Conservation (phyloP, 1,140 invertebrate species). For the Plodia interpunctella region DNA sequence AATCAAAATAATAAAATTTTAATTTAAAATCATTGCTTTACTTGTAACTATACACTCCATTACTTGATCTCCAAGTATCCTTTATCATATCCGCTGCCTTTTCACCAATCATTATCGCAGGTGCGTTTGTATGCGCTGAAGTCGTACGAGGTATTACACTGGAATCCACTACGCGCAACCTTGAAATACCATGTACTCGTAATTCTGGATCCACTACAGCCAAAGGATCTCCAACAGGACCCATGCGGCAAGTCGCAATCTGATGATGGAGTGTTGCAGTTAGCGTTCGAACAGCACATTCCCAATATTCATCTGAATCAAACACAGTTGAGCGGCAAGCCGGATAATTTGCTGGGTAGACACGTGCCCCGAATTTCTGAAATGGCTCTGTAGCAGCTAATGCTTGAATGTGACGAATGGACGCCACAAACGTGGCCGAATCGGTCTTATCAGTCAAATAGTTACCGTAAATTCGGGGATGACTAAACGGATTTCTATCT, state of each 20-base stretch:
- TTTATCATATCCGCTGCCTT: conserved; percentile 74
- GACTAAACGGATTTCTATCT: conserved; percentile 78
- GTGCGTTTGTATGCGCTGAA: conserved; percentile 76
- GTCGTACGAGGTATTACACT: conserved; percentile 77
- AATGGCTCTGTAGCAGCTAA: conserved; percentile 71
- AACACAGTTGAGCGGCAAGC: conserved; percentile 64
- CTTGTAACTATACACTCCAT: not conserved
- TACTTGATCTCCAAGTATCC: conserved; percentile 27
- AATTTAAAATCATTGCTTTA: not conserved
- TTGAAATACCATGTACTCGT: conserved; percentile 73
- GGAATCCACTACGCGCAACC: conserved; percentile 78
- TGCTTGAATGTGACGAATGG: conserved; percentile 66
- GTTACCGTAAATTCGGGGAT: conserved; percentile 82
- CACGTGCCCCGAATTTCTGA: conserved; percentile 63
- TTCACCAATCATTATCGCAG: conserved; percentile 77
- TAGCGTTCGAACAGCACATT: conserved; percentile 75
- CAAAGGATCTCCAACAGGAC: conserved; percentile 66
- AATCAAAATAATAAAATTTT: too few relatives aligned
- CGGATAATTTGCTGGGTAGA: conserved; percentile 67
- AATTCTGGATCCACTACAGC: conserved; percentile 78
- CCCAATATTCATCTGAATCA: conserved; percentile 79
- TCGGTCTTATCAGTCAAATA: conserved; percentile 78
- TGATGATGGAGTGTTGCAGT: conserved; percentile 79
- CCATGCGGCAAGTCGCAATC: conserved; percentile 83
- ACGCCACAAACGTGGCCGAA: conserved; percentile 68